Evolutionary conservation across 1,140 invertebrate species (phyloP).

Genomic region (Drosophila malerkotliana): DNA sequence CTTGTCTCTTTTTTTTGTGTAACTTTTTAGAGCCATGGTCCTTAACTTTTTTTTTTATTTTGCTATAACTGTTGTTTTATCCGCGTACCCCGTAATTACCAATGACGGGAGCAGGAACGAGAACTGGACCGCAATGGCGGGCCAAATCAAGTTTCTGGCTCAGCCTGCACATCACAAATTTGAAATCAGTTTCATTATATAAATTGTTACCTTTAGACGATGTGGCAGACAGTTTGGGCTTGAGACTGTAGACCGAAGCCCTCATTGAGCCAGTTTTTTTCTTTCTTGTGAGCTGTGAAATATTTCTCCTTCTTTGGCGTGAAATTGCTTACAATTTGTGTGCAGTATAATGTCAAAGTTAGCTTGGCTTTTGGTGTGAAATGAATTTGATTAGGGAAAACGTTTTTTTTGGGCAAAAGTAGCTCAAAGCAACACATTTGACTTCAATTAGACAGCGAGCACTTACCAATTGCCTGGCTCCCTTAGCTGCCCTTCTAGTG

Average conservation of each 20-base stretch:
- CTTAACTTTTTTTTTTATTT: slow-evolving; percentile 26
- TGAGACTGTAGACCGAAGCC: slow-evolving; percentile 13
- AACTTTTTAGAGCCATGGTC: slow-evolving; percentile 10
- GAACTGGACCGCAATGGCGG: slow-evolving; percentile 28
- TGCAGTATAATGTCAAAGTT: slow-evolving; percentile 78
- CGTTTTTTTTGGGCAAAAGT: slow-evolving; percentile 44
- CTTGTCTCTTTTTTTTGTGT: slow-evolving; percentile 6
- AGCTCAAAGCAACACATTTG: slow-evolving; percentile 60
- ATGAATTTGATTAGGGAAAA: slow-evolving; percentile 28
- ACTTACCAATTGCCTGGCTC: slow-evolving; percentile 51
- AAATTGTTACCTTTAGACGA: slow-evolving; percentile 79
- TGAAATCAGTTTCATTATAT: slow-evolving; percentile 82
- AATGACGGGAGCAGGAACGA: slow-evolving; percentile 36
- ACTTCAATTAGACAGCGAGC: slow-evolving; percentile 73
- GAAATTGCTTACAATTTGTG: slow-evolving; percentile 69
- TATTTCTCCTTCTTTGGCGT: slow-evolving; percentile 9
- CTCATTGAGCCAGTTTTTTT: slow-evolving; percentile 49
- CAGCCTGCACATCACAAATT: slow-evolving; percentile 65
- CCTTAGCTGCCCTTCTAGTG: neutral
- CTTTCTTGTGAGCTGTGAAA: slow-evolving; percentile 43
- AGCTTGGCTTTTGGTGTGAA: slow-evolving; percentile 21
- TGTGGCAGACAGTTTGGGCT: slow-evolving; percentile 66
- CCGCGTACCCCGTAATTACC: slow-evolving; percentile 41
- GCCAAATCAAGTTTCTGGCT: slow-evolving; percentile 28
- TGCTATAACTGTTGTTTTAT: slow-evolving; percentile 66